These are phyloP conservation scores for Peromyscus melanophrys DNA, from an alignment of 2,797 vertebrate genomes.

Conservation along the genomic window DNA sequence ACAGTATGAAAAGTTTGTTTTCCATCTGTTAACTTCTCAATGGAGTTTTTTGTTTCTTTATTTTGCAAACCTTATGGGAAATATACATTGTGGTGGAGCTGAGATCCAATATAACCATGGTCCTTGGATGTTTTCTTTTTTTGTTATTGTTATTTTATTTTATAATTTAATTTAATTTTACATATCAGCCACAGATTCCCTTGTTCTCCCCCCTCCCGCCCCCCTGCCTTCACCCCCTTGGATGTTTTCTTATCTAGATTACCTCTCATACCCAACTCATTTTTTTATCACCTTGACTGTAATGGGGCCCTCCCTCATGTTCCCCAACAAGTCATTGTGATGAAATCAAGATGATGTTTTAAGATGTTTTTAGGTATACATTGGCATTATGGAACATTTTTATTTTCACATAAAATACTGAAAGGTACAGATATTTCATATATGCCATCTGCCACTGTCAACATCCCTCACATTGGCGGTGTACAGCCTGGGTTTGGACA, in stretches of 20 bases:
- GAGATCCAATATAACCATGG: rapidly evolving
- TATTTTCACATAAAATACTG: neutral
- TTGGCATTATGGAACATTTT: neutral
- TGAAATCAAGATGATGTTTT: neutral
- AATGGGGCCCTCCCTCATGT: neutral
- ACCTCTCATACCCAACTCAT: neutral
- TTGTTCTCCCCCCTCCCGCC: too few species aligned
- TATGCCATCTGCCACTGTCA: neutral
- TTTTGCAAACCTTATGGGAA: neutral
- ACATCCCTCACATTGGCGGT: neutral
- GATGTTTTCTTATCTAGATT: neutral
- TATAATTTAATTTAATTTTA: too few species aligned
- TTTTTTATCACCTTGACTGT: neutral
- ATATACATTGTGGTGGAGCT: neutral
- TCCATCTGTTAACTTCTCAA: neutral
- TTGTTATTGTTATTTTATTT: too few species aligned
- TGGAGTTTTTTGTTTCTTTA: neutral
- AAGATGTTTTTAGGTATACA: neutral
- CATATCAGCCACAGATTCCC: too few species aligned
- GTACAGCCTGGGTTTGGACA: neutral
- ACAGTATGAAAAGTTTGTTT: neutral
- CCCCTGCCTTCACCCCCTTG: neutral
- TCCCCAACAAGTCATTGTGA: neutral
- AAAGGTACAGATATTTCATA: neutral
- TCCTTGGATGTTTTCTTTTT: neutral